phyloP scores from a whole-genome alignment of 2,888 invertebrate species.

The Philopedon plagiatum region DNA sequence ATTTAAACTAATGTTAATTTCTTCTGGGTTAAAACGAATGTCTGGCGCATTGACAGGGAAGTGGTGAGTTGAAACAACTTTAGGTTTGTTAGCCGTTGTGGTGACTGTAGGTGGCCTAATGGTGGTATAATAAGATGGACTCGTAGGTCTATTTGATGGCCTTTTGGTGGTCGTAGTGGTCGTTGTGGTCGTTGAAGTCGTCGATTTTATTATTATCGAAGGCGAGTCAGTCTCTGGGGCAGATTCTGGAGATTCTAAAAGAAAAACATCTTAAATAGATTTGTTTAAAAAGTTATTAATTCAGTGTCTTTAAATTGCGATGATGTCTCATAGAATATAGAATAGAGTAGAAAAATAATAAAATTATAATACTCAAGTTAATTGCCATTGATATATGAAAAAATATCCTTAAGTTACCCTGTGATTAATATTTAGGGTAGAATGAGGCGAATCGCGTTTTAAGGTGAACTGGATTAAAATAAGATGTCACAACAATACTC shows the following conservation, averaged over 20 bases:
- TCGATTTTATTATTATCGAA: conserved; percentile 59
- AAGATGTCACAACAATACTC: too few relatives aligned
- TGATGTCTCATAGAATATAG: too few relatives aligned
- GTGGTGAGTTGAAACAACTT: conserved; percentile 61
- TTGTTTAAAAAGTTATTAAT: not conserved
- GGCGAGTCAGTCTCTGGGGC: conserved; percentile 63
- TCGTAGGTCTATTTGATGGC: conserved; percentile 52
- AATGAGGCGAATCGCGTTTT: too few relatives aligned
- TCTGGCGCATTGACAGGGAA: conserved; percentile 64
- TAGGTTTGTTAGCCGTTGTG: conserved; percentile 50
- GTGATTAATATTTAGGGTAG: too few relatives aligned
- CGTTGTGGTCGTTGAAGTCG: conserved; percentile 60
- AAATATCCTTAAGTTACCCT: too few relatives aligned
- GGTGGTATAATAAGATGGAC: conserved; percentile 55
- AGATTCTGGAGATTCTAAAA: conserved; percentile 64
- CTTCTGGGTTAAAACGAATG: conserved; percentile 67
- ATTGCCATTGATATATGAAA: too few relatives aligned
- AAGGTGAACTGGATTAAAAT: too few relatives aligned
- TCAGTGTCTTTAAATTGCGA: not conserved
- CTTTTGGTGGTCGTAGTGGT: conserved; percentile 58
- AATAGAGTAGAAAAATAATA: too few relatives aligned
- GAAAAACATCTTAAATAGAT: not conserved
- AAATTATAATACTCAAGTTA: too few relatives aligned
- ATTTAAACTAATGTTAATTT: conserved; percentile 67
- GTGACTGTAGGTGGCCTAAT: conserved; percentile 52